phyloP scores from a whole-genome alignment of 2,888 invertebrate species.

The Coelogynopora nodosa region DNA sequence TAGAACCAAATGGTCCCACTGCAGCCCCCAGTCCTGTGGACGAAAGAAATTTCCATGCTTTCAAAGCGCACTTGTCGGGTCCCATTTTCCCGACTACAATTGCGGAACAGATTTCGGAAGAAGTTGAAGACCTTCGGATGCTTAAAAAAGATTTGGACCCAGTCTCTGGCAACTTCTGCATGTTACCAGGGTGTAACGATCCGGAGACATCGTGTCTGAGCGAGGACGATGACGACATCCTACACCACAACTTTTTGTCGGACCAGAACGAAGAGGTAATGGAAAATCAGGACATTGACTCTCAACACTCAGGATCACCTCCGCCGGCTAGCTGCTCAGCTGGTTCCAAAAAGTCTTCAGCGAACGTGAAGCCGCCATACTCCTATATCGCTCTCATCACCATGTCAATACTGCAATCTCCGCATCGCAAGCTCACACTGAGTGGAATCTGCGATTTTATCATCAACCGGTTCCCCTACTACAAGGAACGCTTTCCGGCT shows the following conservation, averaged over 20 bases:
- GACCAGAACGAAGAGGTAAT: background rate
- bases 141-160: background rate
- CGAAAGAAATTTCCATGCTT: background rate
- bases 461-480: slow-evolving; percentile 90
- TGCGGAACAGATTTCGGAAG: background rate
- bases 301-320: background rate
- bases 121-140: background rate
- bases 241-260: background rate
- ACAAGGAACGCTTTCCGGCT: slow-evolving; percentile 85
- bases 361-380: slow-evolving; percentile 88
- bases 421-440: slow-evolving; percentile 86
- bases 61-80: background rate
- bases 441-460: slow-evolving; percentile 99
- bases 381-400: slow-evolving; percentile 98
- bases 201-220: background rate
- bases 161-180: background rate
- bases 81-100: background rate
- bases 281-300: background rate
- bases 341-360: background rate
- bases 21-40: background rate
- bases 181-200: background rate
- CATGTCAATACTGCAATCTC: slow-evolving; percentile 94
- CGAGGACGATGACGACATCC: background rate
- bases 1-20: background rate
- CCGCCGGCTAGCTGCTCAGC: background rate